phyloP scores from a whole-genome alignment of 2,113 vertebrate species.

The Anseranas semipalmata region DNA sequence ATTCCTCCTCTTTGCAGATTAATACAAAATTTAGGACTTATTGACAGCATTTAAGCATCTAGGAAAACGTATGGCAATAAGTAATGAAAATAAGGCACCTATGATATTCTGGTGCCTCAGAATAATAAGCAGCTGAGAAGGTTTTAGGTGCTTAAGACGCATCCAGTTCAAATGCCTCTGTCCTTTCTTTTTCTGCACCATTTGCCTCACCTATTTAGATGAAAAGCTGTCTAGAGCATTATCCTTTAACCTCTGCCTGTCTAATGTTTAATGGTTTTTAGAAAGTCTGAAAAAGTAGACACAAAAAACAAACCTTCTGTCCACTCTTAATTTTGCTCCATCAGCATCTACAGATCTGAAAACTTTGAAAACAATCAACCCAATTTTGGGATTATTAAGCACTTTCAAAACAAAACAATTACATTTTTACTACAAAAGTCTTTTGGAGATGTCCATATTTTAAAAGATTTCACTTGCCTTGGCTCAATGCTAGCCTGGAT shows the following conservation, averaged over 20 bases:
- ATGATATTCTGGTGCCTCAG: not conserved
- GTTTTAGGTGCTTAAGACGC: not conserved
- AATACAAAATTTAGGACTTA: not conserved
- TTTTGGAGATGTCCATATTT: not conserved
- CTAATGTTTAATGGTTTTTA: not conserved
- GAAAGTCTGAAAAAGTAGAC: not conserved
- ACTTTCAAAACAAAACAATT: constrained; percentile 14
- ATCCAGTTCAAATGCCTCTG: not conserved
- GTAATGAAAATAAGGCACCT: not conserved
- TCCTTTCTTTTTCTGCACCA: not conserved
- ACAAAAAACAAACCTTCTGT: not conserved
- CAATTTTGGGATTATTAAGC: not conserved
- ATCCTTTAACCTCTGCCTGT: not conserved
- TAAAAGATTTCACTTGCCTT: not conserved
- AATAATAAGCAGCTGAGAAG: not conserved
- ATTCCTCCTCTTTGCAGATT: not conserved
- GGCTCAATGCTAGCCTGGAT: not conserved
- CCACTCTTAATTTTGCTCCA: not conserved
- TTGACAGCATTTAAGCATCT: not conserved
- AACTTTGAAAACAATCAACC: not conserved
- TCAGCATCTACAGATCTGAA: not conserved
- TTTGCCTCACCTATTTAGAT: not conserved
- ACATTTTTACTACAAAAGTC: not conserved
- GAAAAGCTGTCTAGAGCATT: not conserved
- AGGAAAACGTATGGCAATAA: not conserved